Conservation (phyloP, 1,140 invertebrate genomes). For the Drosophila elegans region DNA sequence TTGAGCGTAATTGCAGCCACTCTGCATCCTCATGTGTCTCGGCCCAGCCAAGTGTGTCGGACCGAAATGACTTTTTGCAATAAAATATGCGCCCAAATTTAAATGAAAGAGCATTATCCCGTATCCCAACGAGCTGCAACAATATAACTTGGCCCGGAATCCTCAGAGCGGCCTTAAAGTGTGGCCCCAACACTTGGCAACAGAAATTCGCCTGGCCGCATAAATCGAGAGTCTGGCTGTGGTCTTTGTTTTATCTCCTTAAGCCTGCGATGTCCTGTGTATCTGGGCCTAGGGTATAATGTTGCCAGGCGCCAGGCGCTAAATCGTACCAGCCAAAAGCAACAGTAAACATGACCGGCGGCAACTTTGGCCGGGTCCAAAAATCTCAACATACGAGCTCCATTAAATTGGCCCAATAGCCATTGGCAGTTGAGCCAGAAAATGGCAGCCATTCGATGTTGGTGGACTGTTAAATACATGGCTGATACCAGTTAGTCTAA, state of each 20-base stretch:
- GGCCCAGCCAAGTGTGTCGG: constrained; percentile 41
- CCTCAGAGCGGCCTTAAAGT: constrained; percentile 29
- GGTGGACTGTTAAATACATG: constrained; percentile 2
- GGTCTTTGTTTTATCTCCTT: constrained; percentile 57
- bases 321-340: constrained; percentile 48
- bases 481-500: not conserved
- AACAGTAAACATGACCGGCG: constrained; percentile 42
- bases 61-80: constrained; percentile 52
- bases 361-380: constrained; percentile 43
- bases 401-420: constrained; percentile 56
- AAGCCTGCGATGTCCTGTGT: constrained; percentile 24
- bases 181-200: constrained; percentile 30
- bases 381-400: constrained; percentile 41
- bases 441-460: constrained; percentile 12
- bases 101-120: constrained; percentile 56
- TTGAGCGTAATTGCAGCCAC: constrained; percentile 76
- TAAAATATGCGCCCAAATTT: constrained; percentile 77
- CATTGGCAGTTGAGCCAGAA: constrained; percentile 43
- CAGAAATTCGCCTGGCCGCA: constrained; percentile 28
- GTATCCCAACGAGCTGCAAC: constrained; percentile 1
- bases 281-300: constrained; percentile 15
- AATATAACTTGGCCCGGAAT: constrained; percentile 23
- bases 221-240: constrained; percentile 55
- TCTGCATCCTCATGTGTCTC: constrained; percentile 20
- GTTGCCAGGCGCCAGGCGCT: constrained; percentile 46